phyloP scores from a whole-genome alignment of 2,797 vertebrate species.

The Coranthus polyacanthus region DNA sequence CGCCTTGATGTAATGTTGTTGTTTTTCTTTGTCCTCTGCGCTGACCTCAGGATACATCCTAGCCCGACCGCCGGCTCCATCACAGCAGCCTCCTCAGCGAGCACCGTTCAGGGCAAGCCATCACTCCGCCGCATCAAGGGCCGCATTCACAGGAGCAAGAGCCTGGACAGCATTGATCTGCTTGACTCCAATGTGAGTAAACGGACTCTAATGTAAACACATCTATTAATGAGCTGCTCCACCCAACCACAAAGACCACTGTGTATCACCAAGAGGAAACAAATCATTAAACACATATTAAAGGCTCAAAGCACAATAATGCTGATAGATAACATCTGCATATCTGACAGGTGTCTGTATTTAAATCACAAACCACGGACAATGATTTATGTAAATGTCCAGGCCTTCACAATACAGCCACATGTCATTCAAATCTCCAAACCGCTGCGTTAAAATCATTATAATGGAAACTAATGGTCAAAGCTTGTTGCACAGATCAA shows the following conservation, averaged over 20 bases:
- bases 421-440: not conserved
- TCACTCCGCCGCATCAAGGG: slow-evolving; percentile 97
- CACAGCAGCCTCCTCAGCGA: slow-evolving; percentile 90
- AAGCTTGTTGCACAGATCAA: too few relatives aligned
- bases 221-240: slow-evolving; percentile 10
- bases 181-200: slow-evolving; percentile 95
- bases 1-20: slow-evolving; percentile 50
- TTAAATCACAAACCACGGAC: not conserved
- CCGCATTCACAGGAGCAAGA: slow-evolving; percentile 96
- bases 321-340: not conserved
- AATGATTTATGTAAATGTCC: not conserved
- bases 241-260: slow-evolving; percentile 8
- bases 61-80: slow-evolving; percentile 89
- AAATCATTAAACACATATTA: not conserved
- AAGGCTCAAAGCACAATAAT: not conserved
- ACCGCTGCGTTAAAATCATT: too few relatives aligned
- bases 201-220: slow-evolving; percentile 18
- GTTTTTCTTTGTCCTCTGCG: slow-evolving; percentile 40
- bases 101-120: slow-evolving; percentile 91
- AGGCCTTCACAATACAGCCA: not conserved
- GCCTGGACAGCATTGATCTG: slow-evolving; percentile 94
- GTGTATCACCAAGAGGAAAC: not conserved
- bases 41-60: slow-evolving; percentile 90
- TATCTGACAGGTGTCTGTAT: not conserved
- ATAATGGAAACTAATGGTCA: too few relatives aligned